Evolutionary conservation across 1,140 invertebrate genomes (phyloP).

Genomic region (Chelonus insularis): DNA sequence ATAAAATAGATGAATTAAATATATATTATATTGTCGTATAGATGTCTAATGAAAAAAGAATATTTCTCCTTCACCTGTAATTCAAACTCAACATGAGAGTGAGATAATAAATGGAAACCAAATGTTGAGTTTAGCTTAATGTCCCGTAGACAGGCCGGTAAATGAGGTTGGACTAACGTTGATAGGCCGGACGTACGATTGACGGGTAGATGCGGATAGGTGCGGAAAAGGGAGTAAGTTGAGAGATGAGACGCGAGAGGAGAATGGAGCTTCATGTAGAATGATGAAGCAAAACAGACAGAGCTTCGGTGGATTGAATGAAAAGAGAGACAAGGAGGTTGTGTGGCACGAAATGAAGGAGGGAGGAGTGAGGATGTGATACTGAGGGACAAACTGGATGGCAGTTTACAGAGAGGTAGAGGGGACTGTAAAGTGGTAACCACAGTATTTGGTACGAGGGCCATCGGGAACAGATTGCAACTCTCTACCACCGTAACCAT

Average conservation of each 20-base stretch:
- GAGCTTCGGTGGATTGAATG: no score
- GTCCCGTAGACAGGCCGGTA: slow-evolving; percentile 49
- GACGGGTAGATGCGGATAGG: slow-evolving; percentile 1
- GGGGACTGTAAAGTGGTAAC: slow-evolving; percentile 46
- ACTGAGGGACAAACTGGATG: slow-evolving; percentile 32
- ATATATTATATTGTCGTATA: no score
- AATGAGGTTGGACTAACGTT: slow-evolving; percentile 55
- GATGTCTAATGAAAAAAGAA: no score
- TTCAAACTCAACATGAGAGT: slow-evolving; percentile 2
- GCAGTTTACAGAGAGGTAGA: slow-evolving; percentile 35
- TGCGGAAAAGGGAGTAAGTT: neutral
- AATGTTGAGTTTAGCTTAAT: slow-evolving; percentile 55
- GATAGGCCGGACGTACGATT: slow-evolving; percentile 47
- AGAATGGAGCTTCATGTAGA: no score
- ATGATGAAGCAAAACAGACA: no score
- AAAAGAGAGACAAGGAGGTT: neutral
- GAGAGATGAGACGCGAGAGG: neutral
- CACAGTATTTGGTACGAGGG: slow-evolving; percentile 35
- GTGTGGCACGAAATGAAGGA: slow-evolving; percentile 7
- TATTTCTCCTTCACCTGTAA: no score
- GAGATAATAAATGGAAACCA: slow-evolving; percentile 48
- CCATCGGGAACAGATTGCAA: slow-evolving; percentile 53
- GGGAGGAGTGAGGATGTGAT: slow-evolving; percentile 26
- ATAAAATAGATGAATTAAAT: no score
- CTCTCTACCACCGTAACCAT: slow-evolving; percentile 31